Percentiles rank a stretch among this genome's conserved stretches.
phyloP scores from a whole-genome alignment of 2,888 invertebrate genomes.

The Idaea biselata region DNA sequence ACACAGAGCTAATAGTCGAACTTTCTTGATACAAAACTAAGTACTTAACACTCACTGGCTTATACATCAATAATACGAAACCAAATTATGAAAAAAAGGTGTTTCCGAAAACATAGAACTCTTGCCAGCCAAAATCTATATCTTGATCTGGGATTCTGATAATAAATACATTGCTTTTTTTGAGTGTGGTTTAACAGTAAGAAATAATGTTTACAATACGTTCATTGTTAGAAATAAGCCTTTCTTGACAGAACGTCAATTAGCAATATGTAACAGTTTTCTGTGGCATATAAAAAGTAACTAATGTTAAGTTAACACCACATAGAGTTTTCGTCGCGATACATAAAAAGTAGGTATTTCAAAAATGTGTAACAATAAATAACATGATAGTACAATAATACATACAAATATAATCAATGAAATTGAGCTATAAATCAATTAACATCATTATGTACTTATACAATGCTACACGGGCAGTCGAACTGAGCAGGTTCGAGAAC shows the following conservation, averaged over 20 bases:
- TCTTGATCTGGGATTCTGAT: neutral
- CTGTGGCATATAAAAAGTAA: neutral
- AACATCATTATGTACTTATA: slow-evolving; percentile 33
- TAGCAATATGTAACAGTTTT: neutral
- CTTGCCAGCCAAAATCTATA: neutral
- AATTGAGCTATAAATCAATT: slow-evolving; percentile 71
- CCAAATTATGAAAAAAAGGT: neutral
- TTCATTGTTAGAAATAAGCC: too few species aligned
- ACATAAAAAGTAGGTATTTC: neutral
- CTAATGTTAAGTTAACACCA: neutral
- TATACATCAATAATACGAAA: neutral
- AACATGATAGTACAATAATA: slow-evolving; percentile 70
- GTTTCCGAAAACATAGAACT: neutral
- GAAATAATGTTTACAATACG: too few species aligned
- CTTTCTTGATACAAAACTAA: neutral
- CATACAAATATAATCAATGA: slow-evolving; percentile 67
- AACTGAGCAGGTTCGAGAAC: neutral
- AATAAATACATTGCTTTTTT: too few species aligned
- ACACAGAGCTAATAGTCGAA: neutral
- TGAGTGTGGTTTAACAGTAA: too few species aligned
- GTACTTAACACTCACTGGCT: neutral
- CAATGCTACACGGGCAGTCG: neutral
- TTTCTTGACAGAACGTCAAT: neutral
- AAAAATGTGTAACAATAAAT: slow-evolving; percentile 50
- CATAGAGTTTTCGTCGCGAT: neutral